A percentile compares a stretch with the other conserved stretches of the same genome.
phyloP scores from a whole-genome alignment of 2,113 vertebrate species.

The Calidris pugnax region DNA sequence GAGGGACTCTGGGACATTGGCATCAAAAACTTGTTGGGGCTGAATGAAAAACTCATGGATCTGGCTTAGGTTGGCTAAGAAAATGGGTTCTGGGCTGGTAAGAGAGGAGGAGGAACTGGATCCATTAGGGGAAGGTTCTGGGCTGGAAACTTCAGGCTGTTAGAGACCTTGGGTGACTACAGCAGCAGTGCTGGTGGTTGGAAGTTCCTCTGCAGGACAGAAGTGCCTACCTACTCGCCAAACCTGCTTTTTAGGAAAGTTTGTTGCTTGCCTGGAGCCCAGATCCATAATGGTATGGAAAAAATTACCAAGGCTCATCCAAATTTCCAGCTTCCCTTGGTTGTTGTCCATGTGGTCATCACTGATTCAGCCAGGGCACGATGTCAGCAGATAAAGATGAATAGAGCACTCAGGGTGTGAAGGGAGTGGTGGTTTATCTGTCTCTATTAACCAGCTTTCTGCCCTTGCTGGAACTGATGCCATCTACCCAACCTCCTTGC shows the following conservation, averaged over 20 bases:
- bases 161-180: background rate
- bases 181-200: background rate
- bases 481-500: background rate
- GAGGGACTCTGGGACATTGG: background rate
- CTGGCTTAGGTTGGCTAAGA: background rate
- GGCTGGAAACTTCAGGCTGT: background rate
- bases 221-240: background rate
- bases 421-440: too few species aligned
- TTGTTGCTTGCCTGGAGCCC: background rate
- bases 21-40: background rate
- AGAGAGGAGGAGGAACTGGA: background rate
- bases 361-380: background rate
- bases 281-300: background rate
- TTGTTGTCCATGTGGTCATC: background rate
- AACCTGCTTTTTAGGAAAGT: background rate
- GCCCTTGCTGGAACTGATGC: background rate
- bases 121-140: background rate
- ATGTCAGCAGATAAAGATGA: background rate
- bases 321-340: background rate
- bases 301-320: background rate
- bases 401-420: background rate
- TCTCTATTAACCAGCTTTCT: background rate
- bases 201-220: background rate
- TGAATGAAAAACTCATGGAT: accelerated
- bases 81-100: background rate